Evolutionary conservation across 2,797 vertebrate genomes (phyloP), one percentile per base, ranked within the genome.

Genomic region (Crypturellus tataupa): DNA sequence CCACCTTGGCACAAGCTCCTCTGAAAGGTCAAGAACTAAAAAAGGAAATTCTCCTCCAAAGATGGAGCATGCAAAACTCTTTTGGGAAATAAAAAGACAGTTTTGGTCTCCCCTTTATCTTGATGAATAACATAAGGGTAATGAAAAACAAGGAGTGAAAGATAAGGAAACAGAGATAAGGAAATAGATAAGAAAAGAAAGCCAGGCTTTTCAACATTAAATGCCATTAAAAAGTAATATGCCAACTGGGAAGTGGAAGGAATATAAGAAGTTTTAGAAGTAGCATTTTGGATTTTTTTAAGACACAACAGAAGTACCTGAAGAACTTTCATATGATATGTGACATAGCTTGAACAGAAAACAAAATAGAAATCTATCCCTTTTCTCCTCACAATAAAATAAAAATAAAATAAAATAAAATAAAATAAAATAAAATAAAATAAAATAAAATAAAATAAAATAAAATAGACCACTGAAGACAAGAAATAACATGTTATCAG

Each of bases 21-120:
- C 76, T 93, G 71, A 94, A 85, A 96, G 92, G 92, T 95, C 93
- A 96, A 89, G 89, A 95, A 89, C 95, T 95, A 78, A 91, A 95
- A 95, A 95, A 95, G 95, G 95, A 96, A 95, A 95, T 95, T 96
- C 88, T 94, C 72, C 35, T 65, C 12, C 62, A 80, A 73, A 93
- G 84, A 94, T 85, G 60, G 53, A 96, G 73, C 64, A n/a, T 47
- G 64, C 65, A 49, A 69, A 49, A 83, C 75, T 83, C 76, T 91
- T 95, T 92, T 44, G 90, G 90, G 93, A 94, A 95, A 91, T 47
- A 69, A 68, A 85, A 85, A 88, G 90, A 83, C 58, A 40, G 65
- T 83, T 85, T 78, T 83, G 79, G 55, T 46, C 40, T 31, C 25
- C 31, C n/a, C 29, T 88, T 95, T 95, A 95, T 96, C 94, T 90